phyloP scores from a whole-genome alignment of 1,140 invertebrate genomes.

The Anoplophora glabripennis region DNA sequence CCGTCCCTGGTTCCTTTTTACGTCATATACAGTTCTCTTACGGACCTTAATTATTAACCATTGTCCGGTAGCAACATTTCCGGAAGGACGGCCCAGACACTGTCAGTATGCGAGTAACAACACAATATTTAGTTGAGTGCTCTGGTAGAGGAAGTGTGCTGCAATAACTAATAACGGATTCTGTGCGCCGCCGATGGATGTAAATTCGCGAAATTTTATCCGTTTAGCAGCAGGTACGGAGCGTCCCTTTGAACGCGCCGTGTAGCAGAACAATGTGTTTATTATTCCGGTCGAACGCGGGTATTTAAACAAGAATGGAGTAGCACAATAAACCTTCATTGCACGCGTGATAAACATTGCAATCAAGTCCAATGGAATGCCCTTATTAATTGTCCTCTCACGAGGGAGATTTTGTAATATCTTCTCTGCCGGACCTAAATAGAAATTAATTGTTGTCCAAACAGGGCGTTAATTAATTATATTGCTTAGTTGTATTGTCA shows the following conservation, averaged over 20 bases:
- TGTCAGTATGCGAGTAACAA: no score
- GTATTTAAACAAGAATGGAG: conserved; percentile 11
- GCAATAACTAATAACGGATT: no score
- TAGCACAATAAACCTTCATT: no score
- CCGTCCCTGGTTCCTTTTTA: no score
- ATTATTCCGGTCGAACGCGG: conserved; percentile 7
- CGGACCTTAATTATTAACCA: no score
- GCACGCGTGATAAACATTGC: neutral
- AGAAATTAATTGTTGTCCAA: conserved; percentile 23
- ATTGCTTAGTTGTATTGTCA: conserved; percentile 21
- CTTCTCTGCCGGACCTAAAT: conserved; percentile 11
- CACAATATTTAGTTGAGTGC: no score
- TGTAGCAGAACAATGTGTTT: neutral
- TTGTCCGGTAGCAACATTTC: no score
- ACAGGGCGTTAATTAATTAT: conserved; percentile 16
- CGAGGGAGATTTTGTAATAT: conserved; percentile 17
- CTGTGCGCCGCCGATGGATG: no score
- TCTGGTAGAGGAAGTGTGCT: no score
- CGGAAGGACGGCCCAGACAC: no score
- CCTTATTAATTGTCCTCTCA: conserved; percentile 14
- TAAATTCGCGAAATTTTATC: no score
- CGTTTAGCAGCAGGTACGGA: neutral
- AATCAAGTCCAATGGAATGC: conserved; percentile 17
- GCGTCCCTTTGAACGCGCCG: neutral
- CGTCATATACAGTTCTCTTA: no score